Evolutionary conservation across 2,888 invertebrate genomes (phyloP), one percentile per base, ranked within the genome.

Genomic region (Melipona bicolor): DNA sequence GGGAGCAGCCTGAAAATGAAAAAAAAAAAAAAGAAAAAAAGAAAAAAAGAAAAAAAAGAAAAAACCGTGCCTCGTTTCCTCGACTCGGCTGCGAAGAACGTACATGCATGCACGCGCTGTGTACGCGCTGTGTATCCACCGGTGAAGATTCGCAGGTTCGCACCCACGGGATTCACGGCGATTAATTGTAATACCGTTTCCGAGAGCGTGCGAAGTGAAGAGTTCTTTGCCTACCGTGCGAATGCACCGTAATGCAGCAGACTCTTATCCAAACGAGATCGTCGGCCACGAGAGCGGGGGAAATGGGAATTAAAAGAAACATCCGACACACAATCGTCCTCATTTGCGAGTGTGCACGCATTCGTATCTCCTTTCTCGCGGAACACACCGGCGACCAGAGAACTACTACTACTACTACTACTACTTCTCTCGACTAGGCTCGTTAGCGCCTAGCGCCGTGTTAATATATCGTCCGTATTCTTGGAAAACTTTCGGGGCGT

Each of bases 211-310:
- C 90, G 90, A 90, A 90, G 82, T 70, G 69, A 72, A 82, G 85
- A 83, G 88, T 88, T 86, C 85, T 79, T 85, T 84, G 88, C 85
- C 82, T 89, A 86, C 88, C 90, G 90, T 90, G 90, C 90, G 90
- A 90, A 90, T 89, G 77, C 86, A 72, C 86, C 80, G 84, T 87
- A 81, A 87, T 79, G 81, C 89, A 62, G 67, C 69, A 75, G 65
- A 67, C 87, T 80, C 88, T 89, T 90, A 89, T 86, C 84, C 75
- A 71, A 79, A 77, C 83, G 83, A 83, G 85, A 89, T 90, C 90
- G 87, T 83, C 79, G 89, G 84, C 81, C 76, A 67, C 80, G 71
- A 36, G 71, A 67, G 77, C 56, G 74, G 70, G 81, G 77, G 75
- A 76, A 72, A 81, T 62, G 70, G 81, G 83, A 87, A 87, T 87